Evolutionary conservation across 2,113 vertebrate species (phyloP), one percentile per base, ranked within the genome.

Genomic region (Cervus canadensis): DNA sequence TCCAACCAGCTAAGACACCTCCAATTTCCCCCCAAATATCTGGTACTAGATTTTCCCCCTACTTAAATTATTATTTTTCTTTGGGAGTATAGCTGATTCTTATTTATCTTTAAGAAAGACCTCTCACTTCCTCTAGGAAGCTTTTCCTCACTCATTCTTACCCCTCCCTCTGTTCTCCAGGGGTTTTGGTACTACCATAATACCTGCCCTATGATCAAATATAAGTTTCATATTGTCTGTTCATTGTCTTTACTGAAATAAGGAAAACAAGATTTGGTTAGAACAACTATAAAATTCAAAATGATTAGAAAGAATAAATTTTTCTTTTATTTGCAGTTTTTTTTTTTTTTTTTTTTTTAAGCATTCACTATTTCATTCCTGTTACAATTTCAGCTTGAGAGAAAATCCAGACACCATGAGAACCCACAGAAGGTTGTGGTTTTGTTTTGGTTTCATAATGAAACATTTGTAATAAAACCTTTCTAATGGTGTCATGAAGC

Each of bases 391-490:
- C 74, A 88, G 26, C 89, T 82, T 60, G 19, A 85, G 62, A 97
- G 56, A 96, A 92, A 96, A 84, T 82, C 57, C 76, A 96, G 82
- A 64, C 23, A 59, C 19, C 56, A 12, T 10, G 59, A 94, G 48
- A 90, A 84, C 62, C 33, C 40, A 50, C 57, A 79, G 26, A 95
- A 19, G 60, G 5, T 52, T 91, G 16, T 89, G 48, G 71, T 54
- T 92, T 95, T 94, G 85, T 94, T 96, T 97, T 96, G 82, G 21
- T 96, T 96, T 91, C 78, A 56, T 92, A 96, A 95, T 74, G 48
- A 96, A 97, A 91, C 71, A 96, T 94, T 94, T 97, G 76, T 79
- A 98, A 98, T 97, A 88, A 95, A 95, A 90, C 33, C 59, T 93
- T 89, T 26, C 43, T 82, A 74, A 95, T 89, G 67, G n/a, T 62